These are phyloP conservation scores for Perca flavescens DNA, from an alignment of 2,113 vertebrate species.

Conservation along the genomic window DNA sequence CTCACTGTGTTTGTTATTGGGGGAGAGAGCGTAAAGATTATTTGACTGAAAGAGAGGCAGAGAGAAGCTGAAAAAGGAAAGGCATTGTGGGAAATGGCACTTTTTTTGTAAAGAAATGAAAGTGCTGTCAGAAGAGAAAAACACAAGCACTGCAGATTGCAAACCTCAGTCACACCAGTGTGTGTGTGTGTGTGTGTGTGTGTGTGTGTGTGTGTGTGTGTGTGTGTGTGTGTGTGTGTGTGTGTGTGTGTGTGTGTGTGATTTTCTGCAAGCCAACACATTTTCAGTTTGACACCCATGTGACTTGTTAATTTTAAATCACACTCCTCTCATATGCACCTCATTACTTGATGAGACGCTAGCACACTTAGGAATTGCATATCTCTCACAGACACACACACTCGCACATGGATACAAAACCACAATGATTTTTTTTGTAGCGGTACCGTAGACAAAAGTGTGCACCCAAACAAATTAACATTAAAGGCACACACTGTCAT, in stretches of 20 bases:
- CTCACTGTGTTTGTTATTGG: slow-evolving; percentile 6
- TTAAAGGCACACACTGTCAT: slow-evolving; percentile 56
- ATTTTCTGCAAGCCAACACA: slow-evolving; percentile 53
- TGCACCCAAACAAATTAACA: slow-evolving; percentile 39
- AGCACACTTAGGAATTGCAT: slow-evolving; percentile 47
- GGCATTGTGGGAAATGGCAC: slow-evolving; percentile 18
- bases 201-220: too few relatives aligned
- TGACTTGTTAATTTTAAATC: slow-evolving; percentile 69
- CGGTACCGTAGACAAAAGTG: neutral
- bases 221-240: slow-evolving; percentile 9
- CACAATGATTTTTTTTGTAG: slow-evolving; percentile 1
- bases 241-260: slow-evolving; percentile 9
- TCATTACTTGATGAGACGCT: slow-evolving; percentile 69
- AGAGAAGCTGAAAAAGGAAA: neutral
- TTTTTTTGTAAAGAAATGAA: neutral
- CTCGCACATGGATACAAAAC: neutral
- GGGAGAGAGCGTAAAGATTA: slow-evolving; percentile 9
- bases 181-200: neutral
- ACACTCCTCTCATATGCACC: slow-evolving; percentile 59
- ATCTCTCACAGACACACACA: slow-evolving; percentile 21
- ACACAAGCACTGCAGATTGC: slow-evolving; percentile 40
- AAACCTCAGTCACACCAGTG: slow-evolving; percentile 43
- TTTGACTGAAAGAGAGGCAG: slow-evolving; percentile 22
- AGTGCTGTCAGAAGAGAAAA: slow-evolving; percentile 33
- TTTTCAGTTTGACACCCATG: slow-evolving; percentile 53